Evolutionary conservation across 1,140 invertebrate species (phyloP).

Genomic region (Bombus sylvicola): DNA sequence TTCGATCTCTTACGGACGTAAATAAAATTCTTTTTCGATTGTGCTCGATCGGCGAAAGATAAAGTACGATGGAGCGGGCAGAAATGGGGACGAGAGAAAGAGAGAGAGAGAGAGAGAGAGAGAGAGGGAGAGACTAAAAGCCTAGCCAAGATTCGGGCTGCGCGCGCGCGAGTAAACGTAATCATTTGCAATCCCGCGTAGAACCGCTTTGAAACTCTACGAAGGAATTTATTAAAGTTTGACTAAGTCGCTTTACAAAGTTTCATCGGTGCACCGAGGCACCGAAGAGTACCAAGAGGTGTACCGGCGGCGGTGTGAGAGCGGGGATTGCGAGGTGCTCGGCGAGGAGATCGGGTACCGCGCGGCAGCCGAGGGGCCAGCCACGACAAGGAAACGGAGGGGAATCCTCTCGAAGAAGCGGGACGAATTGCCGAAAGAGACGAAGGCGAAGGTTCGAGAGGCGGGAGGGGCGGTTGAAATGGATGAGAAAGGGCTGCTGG

Average conservation of each 20-base stretch:
- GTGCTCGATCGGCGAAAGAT: not conserved
- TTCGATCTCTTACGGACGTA: not conserved
- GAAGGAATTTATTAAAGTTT: constrained; percentile 82
- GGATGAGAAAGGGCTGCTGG: constrained; percentile 32
- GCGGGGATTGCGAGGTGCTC: too few relatives aligned
- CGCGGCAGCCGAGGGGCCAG: constrained; percentile 17
- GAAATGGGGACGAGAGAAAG: not conserved
- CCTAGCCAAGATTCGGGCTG: not conserved
- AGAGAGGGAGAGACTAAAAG: not conserved
- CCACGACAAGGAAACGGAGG: constrained; percentile 35
- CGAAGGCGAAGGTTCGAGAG: constrained; percentile 42
- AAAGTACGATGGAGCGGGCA: not conserved
- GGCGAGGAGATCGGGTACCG: constrained; percentile 10
- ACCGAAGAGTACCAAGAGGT: constrained; percentile 34
- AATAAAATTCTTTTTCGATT: not conserved
- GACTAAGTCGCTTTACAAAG: constrained; percentile 80
- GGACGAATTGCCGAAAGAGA: constrained; percentile 47
- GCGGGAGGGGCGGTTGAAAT: constrained; percentile 38
- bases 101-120: not conserved
- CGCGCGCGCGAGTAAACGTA: constrained; percentile 62
- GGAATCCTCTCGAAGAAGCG: constrained; percentile 48
- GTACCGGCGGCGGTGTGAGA: constrained; percentile 3
- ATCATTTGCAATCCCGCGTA: constrained; percentile 78
- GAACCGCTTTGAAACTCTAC: constrained; percentile 78
- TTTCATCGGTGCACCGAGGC: constrained; percentile 69